These are phyloP conservation scores for Drosophila ustulata DNA, from an alignment of 2,888 invertebrate genomes.

Conservation along the genomic window DNA sequence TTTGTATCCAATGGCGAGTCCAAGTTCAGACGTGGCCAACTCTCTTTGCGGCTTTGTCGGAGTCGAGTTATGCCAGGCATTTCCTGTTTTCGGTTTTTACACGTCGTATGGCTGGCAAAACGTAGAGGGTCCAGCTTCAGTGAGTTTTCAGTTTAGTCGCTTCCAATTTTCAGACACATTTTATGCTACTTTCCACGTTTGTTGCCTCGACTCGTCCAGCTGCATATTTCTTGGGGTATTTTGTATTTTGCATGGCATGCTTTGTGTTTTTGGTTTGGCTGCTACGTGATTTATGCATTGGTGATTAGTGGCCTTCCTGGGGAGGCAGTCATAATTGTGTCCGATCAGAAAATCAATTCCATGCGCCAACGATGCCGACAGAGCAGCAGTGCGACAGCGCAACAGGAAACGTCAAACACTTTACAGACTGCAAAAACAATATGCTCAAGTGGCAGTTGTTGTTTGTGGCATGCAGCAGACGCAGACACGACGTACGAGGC, in stretches of 20 bases:
- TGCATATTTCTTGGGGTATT: constrained; percentile 16
- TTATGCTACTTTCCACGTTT: constrained; percentile 5
- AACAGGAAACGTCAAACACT: constrained; percentile 72
- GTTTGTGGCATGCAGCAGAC: constrained; percentile 20
- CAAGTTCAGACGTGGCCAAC: constrained; percentile 1
- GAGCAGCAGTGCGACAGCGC: constrained; percentile 40
- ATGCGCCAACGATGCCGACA: constrained; percentile 4
- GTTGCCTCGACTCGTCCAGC: constrained; percentile 1
- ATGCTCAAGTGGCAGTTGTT: constrained; percentile 43
- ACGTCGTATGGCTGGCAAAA: constrained; percentile 1
- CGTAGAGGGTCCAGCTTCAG: constrained; percentile 13
- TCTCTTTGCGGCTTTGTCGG: constrained; percentile 1
- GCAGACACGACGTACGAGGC: constrained; percentile 33
- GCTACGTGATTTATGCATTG: constrained; percentile 59
- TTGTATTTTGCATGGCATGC: constrained; percentile 6
- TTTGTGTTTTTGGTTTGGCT: constrained; percentile 26
- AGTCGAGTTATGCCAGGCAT: not conserved
- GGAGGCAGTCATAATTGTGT: constrained; percentile 42
- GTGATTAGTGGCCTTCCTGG: constrained; percentile 50
- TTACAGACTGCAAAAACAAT: constrained; percentile 58
- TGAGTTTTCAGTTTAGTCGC: constrained; percentile 15
- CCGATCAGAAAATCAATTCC: constrained; percentile 45
- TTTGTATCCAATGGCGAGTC: not conserved
- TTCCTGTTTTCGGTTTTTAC: constrained; percentile 13
- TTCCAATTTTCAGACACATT: constrained; percentile 10